phyloP scores from a whole-genome alignment of 2,113 vertebrate species.

The Mobula birostris region DNA sequence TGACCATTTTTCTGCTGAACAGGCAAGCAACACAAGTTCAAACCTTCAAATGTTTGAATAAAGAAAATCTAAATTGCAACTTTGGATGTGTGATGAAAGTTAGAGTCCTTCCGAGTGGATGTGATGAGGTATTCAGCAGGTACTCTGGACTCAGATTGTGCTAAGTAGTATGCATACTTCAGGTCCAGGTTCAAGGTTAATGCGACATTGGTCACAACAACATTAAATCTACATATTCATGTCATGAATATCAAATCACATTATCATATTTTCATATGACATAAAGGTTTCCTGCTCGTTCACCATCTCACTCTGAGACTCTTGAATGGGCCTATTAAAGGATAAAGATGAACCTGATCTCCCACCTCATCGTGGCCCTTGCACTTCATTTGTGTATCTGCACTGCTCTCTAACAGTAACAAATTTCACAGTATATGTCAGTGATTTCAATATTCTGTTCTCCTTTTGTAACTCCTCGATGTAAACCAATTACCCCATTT shows the following conservation, averaged over 20 bases:
- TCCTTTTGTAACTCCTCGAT: no score
- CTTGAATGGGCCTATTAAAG: no score
- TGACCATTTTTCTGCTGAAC: background rate
- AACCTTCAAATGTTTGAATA: background rate
- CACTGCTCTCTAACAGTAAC: no score
- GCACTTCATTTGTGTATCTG: no score
- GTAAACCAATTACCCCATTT: no score
- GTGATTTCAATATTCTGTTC: no score
- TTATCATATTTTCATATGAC: no score
- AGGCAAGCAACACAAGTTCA: background rate
- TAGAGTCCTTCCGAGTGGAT: background rate
- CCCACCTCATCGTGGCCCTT: no score
- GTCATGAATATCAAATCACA: background rate
- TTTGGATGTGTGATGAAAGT: background rate
- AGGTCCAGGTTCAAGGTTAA: background rate
- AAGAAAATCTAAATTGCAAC: background rate
- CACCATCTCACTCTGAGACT: no score
- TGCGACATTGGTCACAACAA: background rate
- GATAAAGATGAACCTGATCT: no score
- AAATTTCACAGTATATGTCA: no score
- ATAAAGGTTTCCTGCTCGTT: no score
- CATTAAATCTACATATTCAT: background rate
- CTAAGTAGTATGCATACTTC: background rate
- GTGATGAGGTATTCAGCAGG: background rate
- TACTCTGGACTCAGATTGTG: background rate